Evolutionary conservation across 2,113 vertebrate species (phyloP).

Genomic region (Bufo bufo): DNA sequence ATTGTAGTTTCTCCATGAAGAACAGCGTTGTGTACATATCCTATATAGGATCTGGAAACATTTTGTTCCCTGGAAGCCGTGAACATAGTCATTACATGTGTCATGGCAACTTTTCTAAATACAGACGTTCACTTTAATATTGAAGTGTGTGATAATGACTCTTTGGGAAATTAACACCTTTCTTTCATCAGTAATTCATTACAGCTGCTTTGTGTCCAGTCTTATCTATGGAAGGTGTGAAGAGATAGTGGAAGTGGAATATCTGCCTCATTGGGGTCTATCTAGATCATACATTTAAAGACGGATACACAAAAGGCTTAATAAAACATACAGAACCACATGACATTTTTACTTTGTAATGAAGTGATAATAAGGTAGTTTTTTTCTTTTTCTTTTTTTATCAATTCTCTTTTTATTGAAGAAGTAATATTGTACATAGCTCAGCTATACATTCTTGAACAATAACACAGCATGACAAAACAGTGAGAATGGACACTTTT

Average conservation of each 20-base stretch:
- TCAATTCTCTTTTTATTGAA: too few relatives aligned
- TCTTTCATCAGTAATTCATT: slow-evolving; percentile 27
- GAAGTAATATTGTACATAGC: too few relatives aligned
- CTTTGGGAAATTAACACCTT: slow-evolving; percentile 20
- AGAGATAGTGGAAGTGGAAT: background rate
- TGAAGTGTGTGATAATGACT: slow-evolving; percentile 5
- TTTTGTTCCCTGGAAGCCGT: background rate
- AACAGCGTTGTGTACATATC: background rate
- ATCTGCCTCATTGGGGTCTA: background rate
- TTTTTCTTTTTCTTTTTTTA: background rate
- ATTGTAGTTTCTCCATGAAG: background rate
- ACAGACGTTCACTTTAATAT: background rate
- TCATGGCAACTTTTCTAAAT: slow-evolving; percentile 8
- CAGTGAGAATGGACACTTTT: too few relatives aligned
- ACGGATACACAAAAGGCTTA: background rate
- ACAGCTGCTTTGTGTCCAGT: background rate
- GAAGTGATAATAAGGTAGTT: background rate
- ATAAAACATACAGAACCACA: background rate
- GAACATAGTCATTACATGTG: background rate
- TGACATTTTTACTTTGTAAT: too few relatives aligned
- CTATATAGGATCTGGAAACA: background rate
- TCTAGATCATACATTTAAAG: background rate
- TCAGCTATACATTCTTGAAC: too few relatives aligned
- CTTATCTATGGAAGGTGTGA: slow-evolving; percentile 5
- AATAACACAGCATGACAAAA: too few relatives aligned